Conservation (phyloP, 2,113 vertebrate genomes). For the Calypte anna region DNA sequence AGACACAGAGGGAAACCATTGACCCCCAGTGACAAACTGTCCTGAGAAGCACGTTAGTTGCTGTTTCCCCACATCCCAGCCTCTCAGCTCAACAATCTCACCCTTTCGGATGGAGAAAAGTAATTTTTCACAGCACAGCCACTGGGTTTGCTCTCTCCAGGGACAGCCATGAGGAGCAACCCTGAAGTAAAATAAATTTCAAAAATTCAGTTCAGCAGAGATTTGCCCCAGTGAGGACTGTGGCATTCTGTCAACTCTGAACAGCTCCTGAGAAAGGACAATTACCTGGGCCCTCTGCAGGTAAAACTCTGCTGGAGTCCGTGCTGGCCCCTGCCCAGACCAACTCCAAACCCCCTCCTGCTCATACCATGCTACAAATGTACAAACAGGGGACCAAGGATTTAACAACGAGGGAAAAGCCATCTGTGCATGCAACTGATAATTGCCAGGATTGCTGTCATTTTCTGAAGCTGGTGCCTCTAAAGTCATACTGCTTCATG, state of each 20-base stretch:
- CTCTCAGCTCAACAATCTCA: fast-evolving
- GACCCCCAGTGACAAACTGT: fast-evolving
- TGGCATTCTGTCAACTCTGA: fast-evolving
- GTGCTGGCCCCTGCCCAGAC: neutral
- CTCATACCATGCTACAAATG: neutral
- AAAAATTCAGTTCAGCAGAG: neutral
- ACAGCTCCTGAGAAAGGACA: neutral
- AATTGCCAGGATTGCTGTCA: constrained; percentile 57
- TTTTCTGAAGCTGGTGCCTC: constrained; percentile 57
- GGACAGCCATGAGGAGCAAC: neutral
- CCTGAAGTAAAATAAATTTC: neutral
- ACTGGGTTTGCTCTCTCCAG: neutral
- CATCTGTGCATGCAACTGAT: constrained; percentile 60
- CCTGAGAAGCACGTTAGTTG: neutral
- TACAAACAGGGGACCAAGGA: constrained; percentile 7
- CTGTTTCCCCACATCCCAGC: fast-evolving
- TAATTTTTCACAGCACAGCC: neutral
- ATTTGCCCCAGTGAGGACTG: neutral
- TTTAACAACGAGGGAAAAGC: constrained; percentile 51
- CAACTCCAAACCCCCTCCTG: neutral
- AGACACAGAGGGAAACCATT: too few species aligned
- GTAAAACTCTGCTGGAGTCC: neutral
- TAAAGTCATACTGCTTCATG: constrained; percentile 15
- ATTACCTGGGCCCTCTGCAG: neutral
- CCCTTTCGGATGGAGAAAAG: fast-evolving